Base-by-base conservation (phyloP, 2,888 invertebrate genomes). In the Lucinisca nassula region DNA sequence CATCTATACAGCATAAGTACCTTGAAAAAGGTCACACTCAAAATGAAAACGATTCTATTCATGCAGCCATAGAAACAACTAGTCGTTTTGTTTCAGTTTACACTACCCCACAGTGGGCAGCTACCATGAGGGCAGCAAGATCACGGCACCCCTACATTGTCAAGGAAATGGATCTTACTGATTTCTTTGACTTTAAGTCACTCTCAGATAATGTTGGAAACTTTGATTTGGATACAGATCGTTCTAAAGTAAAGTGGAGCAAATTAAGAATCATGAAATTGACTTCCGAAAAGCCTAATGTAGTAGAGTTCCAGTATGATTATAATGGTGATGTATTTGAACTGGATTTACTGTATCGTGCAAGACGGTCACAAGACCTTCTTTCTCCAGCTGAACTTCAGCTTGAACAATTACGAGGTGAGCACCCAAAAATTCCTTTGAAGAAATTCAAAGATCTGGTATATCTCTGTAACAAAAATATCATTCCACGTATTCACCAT, bases 51-150 rank as follows among this genome's bases (percentile, higher is more conserved):
- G n/a, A n/a, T n/a, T n/a, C n/a, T n/a, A n/a, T n/a, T n/a, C n/a
- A n/a, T n/a, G n/a, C n/a, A n/a, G n/a, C n/a, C n/a, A n/a, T n/a
- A n/a, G n/a, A n/a, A n/a, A n/a, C n/a, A n/a, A n/a, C n/a, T n/a
- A n/a, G n/a, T n/a, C n/a, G n/a, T n/a, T n/a, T n/a, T n/a, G n/a
- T n/a, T n/a, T n/a, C n/a, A n/a, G n/a, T n/a, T n/a, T 85, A 79
- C 51, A 85, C 85, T 58, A 89, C 86, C 49, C n/a, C 78, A 6
- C 90, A 90, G 58, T 90, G 85, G 90, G 85, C 87, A 17, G 75
- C 87, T 14, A 49, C 80, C 1, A 37, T 82, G 17, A 37, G 87
- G 10, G 58, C 79, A 30, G 72, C 84, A n/a, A 32, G 89, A 14
- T 30, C 1, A 4, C 55, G n/a, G 8, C 24, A 61, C 1, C 87